Conservation (phyloP, 2,797 vertebrate species). For the Microctenopoma lineatum region DNA sequence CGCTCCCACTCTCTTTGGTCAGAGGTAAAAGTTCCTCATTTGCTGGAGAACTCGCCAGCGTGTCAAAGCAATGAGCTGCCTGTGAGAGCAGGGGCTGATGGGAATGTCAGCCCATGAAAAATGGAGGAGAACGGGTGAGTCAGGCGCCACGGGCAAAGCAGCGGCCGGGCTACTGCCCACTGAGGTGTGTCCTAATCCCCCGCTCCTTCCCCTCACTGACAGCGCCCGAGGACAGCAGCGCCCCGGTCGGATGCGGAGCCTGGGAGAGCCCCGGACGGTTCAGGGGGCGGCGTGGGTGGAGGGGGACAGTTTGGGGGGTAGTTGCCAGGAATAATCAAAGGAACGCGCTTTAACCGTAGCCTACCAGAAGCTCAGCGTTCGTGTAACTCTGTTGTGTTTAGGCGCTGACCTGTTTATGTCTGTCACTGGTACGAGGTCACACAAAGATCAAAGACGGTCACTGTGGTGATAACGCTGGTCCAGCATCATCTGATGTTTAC, state of each 20-base stretch:
- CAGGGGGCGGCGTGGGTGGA: background rate
- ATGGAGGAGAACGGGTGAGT: conserved; percentile 68
- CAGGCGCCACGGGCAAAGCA: conserved; percentile 58
- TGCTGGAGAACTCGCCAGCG: conserved; percentile 58
- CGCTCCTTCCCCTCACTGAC: conserved; percentile 48
- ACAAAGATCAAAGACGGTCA: conserved; percentile 21
- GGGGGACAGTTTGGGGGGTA: background rate
- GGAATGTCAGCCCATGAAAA: conserved; percentile 74
- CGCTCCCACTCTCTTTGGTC: conserved; percentile 53
- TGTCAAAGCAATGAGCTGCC: conserved; percentile 78
- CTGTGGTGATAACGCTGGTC: background rate
- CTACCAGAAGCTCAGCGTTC: conserved; percentile 57
- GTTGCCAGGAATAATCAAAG: conserved; percentile 64
- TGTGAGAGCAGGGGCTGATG: conserved; percentile 66
- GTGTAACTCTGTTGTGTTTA: conserved; percentile 54
- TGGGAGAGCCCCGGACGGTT: conserved; percentile 36
- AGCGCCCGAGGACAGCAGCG: conserved; percentile 47
- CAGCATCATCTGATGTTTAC: background rate
- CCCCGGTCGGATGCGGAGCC: conserved; percentile 32
- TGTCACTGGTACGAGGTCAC: conserved; percentile 27
- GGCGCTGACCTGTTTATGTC: conserved; percentile 51
- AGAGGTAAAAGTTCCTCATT: conserved; percentile 62
- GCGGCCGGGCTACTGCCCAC: conserved; percentile 58
- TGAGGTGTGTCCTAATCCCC: conserved; percentile 73
- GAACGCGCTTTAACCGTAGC: conserved; percentile 36